Conservation (phyloP, 1,140 invertebrate species). For the Phortica variegata region DNA sequence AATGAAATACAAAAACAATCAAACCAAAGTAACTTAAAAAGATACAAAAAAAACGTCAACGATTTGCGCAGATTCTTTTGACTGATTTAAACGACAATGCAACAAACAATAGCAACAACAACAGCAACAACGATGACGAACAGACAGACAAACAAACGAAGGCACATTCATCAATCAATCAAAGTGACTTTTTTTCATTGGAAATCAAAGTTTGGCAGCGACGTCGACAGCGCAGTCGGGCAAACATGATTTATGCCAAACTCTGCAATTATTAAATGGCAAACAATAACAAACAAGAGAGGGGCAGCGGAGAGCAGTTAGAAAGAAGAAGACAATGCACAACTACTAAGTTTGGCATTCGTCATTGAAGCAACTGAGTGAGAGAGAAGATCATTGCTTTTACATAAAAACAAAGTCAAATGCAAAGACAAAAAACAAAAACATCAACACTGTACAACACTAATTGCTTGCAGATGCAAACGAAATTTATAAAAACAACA, state of each 20-base stretch:
- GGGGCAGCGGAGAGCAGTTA: no score
- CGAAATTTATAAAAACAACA: no score
- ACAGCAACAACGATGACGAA: background rate
- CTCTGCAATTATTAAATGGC: no score
- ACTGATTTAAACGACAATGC: conserved; percentile 7
- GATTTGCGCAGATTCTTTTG: background rate
- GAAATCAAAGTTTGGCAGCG: no score
- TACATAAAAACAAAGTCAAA: no score
- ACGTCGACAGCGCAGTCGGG: conserved; percentile 35
- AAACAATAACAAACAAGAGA: no score
- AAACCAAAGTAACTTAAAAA: background rate
- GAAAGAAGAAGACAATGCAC: conserved; percentile 7
- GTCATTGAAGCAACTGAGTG: conserved; percentile 2
- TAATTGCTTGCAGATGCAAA: conserved; percentile 50
- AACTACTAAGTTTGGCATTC: no score
- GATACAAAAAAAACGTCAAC: background rate
- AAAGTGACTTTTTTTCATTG: conserved; percentile 34
- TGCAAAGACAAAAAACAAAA: no score
- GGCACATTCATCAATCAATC: conserved; percentile 46
- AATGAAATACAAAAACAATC: background rate
- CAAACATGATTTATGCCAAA: no score
- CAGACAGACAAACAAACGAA: conserved; percentile 35
- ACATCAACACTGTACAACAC: no score
- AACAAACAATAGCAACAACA: conserved; percentile 9
- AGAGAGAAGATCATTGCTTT: conserved; percentile 21